Evolutionary conservation across 2,888 invertebrate genomes (phyloP).

Genomic region (Diplolepis rosae): DNA sequence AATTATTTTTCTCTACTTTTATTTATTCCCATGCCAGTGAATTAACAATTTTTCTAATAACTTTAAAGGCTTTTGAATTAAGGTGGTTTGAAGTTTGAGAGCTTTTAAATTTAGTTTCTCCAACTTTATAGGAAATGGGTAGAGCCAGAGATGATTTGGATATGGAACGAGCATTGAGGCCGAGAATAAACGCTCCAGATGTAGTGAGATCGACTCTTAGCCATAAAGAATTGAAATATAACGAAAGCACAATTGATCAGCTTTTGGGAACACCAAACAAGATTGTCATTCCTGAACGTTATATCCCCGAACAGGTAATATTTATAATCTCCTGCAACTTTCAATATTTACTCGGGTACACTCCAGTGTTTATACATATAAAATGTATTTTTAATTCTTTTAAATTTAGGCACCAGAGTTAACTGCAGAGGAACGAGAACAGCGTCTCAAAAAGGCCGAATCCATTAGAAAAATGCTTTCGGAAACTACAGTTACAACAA

Average conservation of each 20-base stretch:
- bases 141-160: constrained; percentile 89
- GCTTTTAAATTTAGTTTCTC: not conserved
- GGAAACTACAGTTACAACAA: constrained; percentile 78
- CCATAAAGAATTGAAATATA: constrained; percentile 78
- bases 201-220: constrained; percentile 89
- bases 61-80: not conserved
- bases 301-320: constrained; percentile 88
- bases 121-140: constrained; percentile 67
- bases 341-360: no score
- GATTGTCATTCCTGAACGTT: constrained; percentile 93
- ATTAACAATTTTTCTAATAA: no score
- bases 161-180: constrained; percentile 88
- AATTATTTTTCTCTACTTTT: constrained; percentile 23
- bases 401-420: constrained; percentile 82
- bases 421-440: constrained; percentile 88
- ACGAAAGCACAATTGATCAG: constrained; percentile 89
- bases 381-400: not conserved
- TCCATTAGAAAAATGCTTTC: constrained; percentile 93
- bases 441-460: constrained; percentile 90
- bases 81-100: not conserved
- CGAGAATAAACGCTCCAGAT: constrained; percentile 86
- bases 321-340: no score
- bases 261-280: constrained; percentile 91
- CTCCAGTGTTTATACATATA: not conserved
- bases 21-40: no score